A percentile compares a stretch with the other conserved stretches of the same genome.
Conservation (phyloP, 2,113 vertebrate genomes). For the Zapus hudsonius region DNA sequence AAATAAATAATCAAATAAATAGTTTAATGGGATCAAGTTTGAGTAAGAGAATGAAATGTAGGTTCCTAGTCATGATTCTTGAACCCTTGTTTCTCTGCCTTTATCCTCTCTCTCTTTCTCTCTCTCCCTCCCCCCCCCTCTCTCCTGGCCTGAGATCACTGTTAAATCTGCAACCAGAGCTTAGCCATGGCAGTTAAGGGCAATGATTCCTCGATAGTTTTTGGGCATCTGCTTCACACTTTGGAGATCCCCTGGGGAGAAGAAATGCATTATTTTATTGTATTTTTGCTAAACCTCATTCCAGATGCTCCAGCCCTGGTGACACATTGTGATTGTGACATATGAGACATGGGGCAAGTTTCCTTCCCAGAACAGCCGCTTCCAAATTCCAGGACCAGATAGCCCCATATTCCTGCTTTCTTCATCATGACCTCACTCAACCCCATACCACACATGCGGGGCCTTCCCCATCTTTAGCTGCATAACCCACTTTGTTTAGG, state of each 20-base stretch:
- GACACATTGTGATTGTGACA: too few relatives aligned
- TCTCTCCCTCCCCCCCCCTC: background rate
- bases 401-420: background rate
- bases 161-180: background rate
- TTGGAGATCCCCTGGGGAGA: background rate
- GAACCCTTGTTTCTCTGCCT: background rate
- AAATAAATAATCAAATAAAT: too few relatives aligned
- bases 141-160: background rate
- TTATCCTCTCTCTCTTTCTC: too few relatives aligned
- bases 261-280: background rate
- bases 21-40: too few relatives aligned
- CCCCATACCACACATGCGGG: background rate
- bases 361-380: background rate
- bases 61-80: background rate
- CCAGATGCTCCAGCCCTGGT: too few relatives aligned
- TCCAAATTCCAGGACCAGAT: background rate
- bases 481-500: background rate
- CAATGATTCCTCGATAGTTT: background rate
- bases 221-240: background rate
- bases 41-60: background rate
- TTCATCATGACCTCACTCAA: too few relatives aligned
- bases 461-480: background rate
- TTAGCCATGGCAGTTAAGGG: accelerated
- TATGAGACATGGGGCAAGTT: background rate
- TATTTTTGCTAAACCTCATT: background rate